Percentiles rank a stretch among this genome's conserved stretches.
Evolutionary conservation across 2,797 vertebrate genomes (phyloP).

Genomic region (Sebastes reedi): DNA sequence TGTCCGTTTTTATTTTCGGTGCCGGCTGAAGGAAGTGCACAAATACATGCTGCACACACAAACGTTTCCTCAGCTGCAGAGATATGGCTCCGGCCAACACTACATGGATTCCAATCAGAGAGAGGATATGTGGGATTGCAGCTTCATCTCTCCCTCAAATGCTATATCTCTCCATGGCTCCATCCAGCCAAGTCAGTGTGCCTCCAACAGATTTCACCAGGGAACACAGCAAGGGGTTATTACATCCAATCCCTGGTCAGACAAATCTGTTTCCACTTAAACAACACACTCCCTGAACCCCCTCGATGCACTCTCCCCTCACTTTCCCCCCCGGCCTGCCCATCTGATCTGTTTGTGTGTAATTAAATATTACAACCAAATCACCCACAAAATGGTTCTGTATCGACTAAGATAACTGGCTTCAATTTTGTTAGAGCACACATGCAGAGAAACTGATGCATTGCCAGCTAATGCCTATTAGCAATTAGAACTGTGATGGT

Average conservation of each 20-base stretch:
- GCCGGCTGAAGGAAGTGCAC: constrained; percentile 14
- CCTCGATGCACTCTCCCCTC: background rate
- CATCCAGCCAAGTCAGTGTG: constrained; percentile 22
- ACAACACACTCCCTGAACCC: constrained; percentile 40
- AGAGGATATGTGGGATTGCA: constrained; percentile 24
- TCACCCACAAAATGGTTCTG: constrained; percentile 39
- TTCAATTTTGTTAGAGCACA: constrained; percentile 29
- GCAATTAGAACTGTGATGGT: constrained; percentile 33
- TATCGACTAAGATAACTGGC: constrained; percentile 35
- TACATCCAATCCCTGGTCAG: constrained; percentile 58
- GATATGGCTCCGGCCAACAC: constrained; percentile 19
- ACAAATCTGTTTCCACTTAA: constrained; percentile 74
- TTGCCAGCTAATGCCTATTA: constrained; percentile 36
- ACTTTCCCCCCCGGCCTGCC: background rate
- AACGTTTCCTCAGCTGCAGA: constrained; percentile 25
- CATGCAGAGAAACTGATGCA: constrained; percentile 2
- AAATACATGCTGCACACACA: constrained; percentile 5
- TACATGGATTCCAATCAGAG: constrained; percentile 34
- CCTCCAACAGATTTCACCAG: constrained; percentile 61
- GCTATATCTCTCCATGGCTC: constrained; percentile 13
- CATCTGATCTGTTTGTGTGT: constrained; percentile 46
- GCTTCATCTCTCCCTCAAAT: constrained; percentile 19
- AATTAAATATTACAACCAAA: constrained; percentile 66
- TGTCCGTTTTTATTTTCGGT: constrained; percentile 14
- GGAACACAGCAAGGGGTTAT: constrained; percentile 56